Evolutionary conservation across 2,113 vertebrate species (phyloP).

Genomic region (Pachycephala philippinensis): DNA sequence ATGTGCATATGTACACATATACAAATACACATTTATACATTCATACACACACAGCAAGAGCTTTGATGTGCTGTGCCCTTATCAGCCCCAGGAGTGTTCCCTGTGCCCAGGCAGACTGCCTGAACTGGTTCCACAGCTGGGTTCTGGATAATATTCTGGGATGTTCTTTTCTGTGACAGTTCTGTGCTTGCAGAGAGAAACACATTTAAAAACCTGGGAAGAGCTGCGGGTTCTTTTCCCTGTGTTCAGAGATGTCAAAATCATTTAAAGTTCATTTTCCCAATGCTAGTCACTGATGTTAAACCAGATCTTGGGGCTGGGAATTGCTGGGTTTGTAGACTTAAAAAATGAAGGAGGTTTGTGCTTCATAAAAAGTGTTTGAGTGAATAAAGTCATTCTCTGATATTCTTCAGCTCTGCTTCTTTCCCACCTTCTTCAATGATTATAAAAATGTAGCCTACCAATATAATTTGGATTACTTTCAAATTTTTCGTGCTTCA

Average conservation of each 20-base stretch:
- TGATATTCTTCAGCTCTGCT: not conserved
- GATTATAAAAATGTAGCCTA: not conserved
- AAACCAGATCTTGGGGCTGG: not conserved
- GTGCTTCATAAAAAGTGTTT: not conserved
- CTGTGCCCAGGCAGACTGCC: not conserved
- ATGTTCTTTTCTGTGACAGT: fast-evolving
- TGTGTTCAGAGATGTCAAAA: not conserved
- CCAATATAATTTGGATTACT: not conserved
- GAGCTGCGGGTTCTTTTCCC: not conserved
- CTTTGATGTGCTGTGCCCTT: not conserved
- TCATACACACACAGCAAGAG: fast-evolving
- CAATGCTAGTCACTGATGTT: fast-evolving
- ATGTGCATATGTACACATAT: fast-evolving
- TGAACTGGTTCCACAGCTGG: not conserved
- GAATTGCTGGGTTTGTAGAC: not conserved
- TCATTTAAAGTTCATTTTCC: not conserved
- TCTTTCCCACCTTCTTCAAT: not conserved
- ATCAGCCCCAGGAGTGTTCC: not conserved
- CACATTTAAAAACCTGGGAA: fast-evolving
- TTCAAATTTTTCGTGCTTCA: not conserved
- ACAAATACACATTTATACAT: fast-evolving
- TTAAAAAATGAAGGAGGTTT: not conserved
- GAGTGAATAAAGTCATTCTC: not conserved
- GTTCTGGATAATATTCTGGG: fast-evolving
- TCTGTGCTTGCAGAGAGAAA: fast-evolving